Base-by-base conservation (phyloP, 2,888 invertebrate genomes). In the Prenolepis imparis region DNA sequence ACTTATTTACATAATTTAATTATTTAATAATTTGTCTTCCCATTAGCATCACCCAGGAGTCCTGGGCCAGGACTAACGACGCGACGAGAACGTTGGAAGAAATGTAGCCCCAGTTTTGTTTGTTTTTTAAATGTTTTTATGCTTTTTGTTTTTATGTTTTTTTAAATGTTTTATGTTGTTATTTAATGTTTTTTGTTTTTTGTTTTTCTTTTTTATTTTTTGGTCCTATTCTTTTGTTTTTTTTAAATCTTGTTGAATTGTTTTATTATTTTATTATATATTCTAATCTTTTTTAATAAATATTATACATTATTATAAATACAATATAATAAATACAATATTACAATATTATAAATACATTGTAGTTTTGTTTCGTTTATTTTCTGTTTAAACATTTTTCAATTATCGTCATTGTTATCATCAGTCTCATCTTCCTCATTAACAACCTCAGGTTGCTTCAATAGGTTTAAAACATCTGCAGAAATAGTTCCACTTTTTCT, bases 61-160 rank as follows among this genome's bases (percentile, higher is more conserved):
- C n/a, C n/a, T n/a, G n/a, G n/a, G n/a, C 32, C 32, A 61, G 32
- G 61, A 32, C 18, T 61, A 61, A 61, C n/a, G n/a, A n/a, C n/a
- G n/a, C 61, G 61, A 61, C 32, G 18, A 61, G 61, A 18, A 61
- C 61, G 61, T 55, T 61, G 18, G 3, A 61, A 61, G 21, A 61
- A 32, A 32, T 61, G 61, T 18, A 61, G 24, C 3, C 57, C 21
- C 24, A 57, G n/a, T n/a, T 24, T 57, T 57, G 21, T 12, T 8
- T 6, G 0, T 28, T 59, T 24, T 59, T 59, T 59, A n/a, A 2
- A 24, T 59, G 24, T 8, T 52, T 59, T 59, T 28, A 0, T 57
- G 21, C 5, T 57, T 57, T 24, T 24, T 24, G n/a, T 28, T 57
- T 57, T 57, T n/a, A n/a, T n/a, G n/a, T 24, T 11, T 6, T 57